These are phyloP conservation scores for Drosophila azteca DNA, from an alignment of 1,140 invertebrate species.

Conservation along the genomic window DNA sequence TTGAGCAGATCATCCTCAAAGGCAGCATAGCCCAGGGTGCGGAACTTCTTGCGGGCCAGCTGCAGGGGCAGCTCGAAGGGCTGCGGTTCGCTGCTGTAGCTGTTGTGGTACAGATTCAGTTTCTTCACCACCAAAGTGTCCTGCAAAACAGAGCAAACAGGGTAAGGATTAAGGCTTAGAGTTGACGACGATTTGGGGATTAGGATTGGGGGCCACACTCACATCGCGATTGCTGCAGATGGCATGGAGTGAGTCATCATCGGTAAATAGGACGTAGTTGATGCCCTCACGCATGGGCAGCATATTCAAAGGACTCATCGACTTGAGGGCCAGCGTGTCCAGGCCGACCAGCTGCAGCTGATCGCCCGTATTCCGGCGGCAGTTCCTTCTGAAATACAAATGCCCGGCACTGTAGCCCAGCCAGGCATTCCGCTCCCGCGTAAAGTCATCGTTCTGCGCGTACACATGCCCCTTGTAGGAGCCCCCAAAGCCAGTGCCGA, in stretches of 20 bases:
- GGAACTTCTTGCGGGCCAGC: conserved; percentile 91
- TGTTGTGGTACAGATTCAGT: conserved; percentile 72
- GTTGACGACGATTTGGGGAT: too few relatives aligned
- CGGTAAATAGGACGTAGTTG: conserved; percentile 81
- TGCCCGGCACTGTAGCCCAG: conserved; percentile 89
- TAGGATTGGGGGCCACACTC: conserved; percentile 13
- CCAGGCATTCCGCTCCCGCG: conserved; percentile 90
- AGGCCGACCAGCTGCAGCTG: conserved; percentile 77
- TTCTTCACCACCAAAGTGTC: conserved; percentile 80
- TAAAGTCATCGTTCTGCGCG: conserved; percentile 90
- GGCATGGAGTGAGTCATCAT: conserved; percentile 82
- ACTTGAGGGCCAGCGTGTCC: conserved; percentile 74
- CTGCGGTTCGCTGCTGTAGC: conserved; percentile 75
- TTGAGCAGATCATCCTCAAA: conserved; percentile 88
- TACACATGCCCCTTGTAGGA: conserved; percentile 95
- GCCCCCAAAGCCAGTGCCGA: conserved; percentile 96
- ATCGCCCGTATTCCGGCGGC: conserved; percentile 68
- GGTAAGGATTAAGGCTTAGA: not conserved
- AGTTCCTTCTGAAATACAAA: conserved; percentile 76
- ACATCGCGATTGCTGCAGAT: conserved; percentile 83
- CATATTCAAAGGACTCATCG: conserved; percentile 74
- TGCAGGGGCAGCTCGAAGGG: conserved; percentile 90
- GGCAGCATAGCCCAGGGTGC: conserved; percentile 89
- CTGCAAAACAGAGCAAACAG: conserved; percentile 23
- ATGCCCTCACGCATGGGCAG: conserved; percentile 74